Conservation (phyloP, 1,140 invertebrate species). For the Goniozus legneri region DNA sequence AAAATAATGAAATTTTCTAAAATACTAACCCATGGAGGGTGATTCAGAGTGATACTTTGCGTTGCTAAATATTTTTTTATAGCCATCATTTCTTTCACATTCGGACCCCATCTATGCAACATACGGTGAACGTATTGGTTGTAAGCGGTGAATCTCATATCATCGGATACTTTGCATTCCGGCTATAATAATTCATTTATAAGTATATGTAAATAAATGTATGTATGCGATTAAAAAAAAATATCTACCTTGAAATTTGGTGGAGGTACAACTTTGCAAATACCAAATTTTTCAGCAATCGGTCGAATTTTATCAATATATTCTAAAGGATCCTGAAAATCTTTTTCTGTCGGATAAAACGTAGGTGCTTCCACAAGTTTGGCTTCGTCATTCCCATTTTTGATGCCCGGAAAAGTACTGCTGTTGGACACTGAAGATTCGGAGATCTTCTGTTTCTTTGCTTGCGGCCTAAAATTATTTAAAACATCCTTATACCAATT, state of each 20-base stretch:
- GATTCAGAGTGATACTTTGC: slow-evolving; percentile 71
- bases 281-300: slow-evolving; percentile 77
- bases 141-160: slow-evolving; percentile 83
- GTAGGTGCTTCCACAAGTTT: slow-evolving; percentile 76
- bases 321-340: slow-evolving; percentile 86
- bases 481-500: slow-evolving; percentile 1
- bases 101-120: slow-evolving; percentile 85
- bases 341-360: slow-evolving; percentile 78
- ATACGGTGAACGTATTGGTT: slow-evolving; percentile 92
- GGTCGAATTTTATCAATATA: slow-evolving; percentile 84
- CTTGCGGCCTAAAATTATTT: slow-evolving; percentile 23
- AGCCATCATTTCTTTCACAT: slow-evolving; percentile 79
- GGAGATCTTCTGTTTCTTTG: slow-evolving; percentile 35
- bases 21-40: slow-evolving; percentile 67
- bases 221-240: background rate
- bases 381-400: slow-evolving; percentile 48
- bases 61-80: slow-evolving; percentile 81
- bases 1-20: background rate
- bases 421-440: slow-evolving; percentile 51
- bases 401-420: slow-evolving; percentile 55
- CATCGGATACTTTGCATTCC: slow-evolving; percentile 80
- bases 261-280: slow-evolving; percentile 88
- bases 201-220: background rate
- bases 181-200: slow-evolving; percentile 54
- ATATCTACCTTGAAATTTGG: slow-evolving; percentile 68